Evolutionary conservation across 2,113 vertebrate genomes (phyloP).

Genomic region (Epinephelus lanceolatus): DNA sequence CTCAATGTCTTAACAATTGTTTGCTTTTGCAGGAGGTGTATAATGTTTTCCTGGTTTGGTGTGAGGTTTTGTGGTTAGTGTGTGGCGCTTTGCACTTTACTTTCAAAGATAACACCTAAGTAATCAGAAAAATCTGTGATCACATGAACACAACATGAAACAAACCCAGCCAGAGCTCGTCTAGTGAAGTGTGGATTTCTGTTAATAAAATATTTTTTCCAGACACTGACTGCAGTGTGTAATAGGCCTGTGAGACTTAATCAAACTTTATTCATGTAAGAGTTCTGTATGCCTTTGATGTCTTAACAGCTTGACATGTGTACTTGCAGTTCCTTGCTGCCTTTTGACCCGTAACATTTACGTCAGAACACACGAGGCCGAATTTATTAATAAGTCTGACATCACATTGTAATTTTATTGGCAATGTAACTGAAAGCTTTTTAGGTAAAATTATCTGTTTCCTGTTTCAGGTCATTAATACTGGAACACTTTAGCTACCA

Average conservation of each 20-base stretch:
- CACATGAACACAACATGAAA: not conserved
- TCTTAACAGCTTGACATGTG: constrained; percentile 1
- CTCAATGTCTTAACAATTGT: too few species aligned
- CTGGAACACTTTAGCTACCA: constrained; percentile 6
- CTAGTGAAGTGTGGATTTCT: not conserved
- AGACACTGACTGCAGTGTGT: too few species aligned
- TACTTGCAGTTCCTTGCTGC: not conserved
- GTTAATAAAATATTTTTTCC: constrained; percentile 1
- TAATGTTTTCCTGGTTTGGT: too few species aligned
- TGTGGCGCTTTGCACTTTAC: too few species aligned
- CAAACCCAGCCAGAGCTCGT: not conserved
- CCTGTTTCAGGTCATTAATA: not conserved
- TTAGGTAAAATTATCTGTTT: constrained; percentile 13
- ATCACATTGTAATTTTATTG: constrained; percentile 32
- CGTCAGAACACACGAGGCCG: constrained; percentile 12
- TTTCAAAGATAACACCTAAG: too few species aligned
- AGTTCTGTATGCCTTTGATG: constrained; percentile 4
- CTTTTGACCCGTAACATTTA: constrained; percentile 10
- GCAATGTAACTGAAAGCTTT: not conserved
- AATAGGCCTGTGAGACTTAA: constrained; percentile 7
- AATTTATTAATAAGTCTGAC: constrained; percentile 30
- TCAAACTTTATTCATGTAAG: not conserved
- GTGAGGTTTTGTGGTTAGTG: too few species aligned
- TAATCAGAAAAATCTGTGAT: too few species aligned
- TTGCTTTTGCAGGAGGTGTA: too few species aligned